phyloP scores from a whole-genome alignment of 2,888 invertebrate genomes.

The Callinectes sapidus region DNA sequence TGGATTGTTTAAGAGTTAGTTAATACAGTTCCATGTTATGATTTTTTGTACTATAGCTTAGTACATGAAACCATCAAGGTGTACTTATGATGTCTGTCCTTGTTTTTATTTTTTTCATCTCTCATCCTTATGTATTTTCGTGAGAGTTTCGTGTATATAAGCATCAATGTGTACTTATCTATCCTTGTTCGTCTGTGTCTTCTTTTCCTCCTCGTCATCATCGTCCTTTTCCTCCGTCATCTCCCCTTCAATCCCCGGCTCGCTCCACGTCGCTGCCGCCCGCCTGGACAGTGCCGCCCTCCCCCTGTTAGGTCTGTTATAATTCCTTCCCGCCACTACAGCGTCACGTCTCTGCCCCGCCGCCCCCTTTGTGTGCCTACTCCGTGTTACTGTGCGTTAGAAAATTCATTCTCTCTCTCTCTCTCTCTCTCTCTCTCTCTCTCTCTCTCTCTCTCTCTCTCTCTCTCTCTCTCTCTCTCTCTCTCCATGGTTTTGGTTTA shows the following conservation, averaged over 20 bases:
- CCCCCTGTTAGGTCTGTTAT: constrained; percentile 20
- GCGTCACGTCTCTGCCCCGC: constrained; percentile 32
- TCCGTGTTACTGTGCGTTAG: constrained; percentile 2
- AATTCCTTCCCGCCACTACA: neutral
- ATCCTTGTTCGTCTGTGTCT: neutral
- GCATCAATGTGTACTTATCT: neutral
- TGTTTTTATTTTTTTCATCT: neutral
- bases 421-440: constrained; percentile 37
- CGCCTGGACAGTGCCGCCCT: neutral
- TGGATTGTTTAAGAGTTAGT: neutral
- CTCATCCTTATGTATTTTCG: too few relatives aligned
- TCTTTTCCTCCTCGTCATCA: neutral
- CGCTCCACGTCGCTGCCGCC: neutral
- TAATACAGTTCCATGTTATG: neutral
- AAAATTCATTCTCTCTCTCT: constrained; percentile 29
- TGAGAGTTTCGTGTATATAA: too few relatives aligned
- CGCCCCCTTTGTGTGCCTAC: constrained; percentile 5
- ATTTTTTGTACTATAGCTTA: neutral
- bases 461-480: neutral
- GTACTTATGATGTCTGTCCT: neutral
- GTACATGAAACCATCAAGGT: neutral
- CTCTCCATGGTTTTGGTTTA: neutral
- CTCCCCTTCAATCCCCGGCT: neutral
- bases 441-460: constrained; percentile 4
- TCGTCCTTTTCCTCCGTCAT: neutral